These are phyloP conservation scores for Octodon degus DNA, from an alignment of 2,113 vertebrate species.

Conservation along the genomic window DNA sequence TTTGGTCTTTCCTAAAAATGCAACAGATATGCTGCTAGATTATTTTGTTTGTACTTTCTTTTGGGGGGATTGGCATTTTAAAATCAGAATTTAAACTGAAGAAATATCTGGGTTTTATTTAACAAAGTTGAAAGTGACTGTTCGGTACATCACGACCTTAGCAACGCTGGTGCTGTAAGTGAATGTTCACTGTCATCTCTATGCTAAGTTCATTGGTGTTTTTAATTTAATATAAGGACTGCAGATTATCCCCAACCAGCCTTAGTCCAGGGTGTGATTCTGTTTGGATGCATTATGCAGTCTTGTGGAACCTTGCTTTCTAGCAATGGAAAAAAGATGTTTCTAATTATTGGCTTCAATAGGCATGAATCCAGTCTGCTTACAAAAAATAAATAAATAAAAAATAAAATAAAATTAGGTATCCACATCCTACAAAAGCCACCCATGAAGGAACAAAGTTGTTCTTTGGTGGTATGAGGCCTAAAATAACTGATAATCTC, in stretches of 20 bases:
- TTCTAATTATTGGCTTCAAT: constrained; percentile 96
- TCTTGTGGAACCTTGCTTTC: constrained; percentile 93
- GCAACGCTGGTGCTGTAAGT: constrained; percentile 91
- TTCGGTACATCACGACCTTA: constrained; percentile 89
- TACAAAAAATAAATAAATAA: constrained; percentile 2
- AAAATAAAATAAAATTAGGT: neutral
- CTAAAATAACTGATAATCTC: neutral
- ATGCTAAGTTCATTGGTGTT: constrained; percentile 88
- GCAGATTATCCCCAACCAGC: constrained; percentile 88
- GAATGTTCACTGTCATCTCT: constrained; percentile 85
- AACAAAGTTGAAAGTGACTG: constrained; percentile 88
- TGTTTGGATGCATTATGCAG: constrained; percentile 89
- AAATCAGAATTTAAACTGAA: constrained; percentile 87
- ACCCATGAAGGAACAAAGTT: neutral
- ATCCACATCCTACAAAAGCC: neutral
- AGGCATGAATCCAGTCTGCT: constrained; percentile 93
- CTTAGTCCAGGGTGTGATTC: constrained; percentile 92
- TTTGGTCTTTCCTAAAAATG: constrained; percentile 86
- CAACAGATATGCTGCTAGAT: constrained; percentile 90
- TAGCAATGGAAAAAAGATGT: constrained; percentile 92
- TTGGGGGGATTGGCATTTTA: constrained; percentile 86
- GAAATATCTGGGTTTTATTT: constrained; percentile 86
- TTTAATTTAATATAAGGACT: constrained; percentile 90
- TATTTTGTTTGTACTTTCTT: constrained; percentile 90
- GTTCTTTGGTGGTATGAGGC: neutral